Evolutionary conservation across 2,888 invertebrate genomes (phyloP).

Genomic region (Leuctra nigra): DNA sequence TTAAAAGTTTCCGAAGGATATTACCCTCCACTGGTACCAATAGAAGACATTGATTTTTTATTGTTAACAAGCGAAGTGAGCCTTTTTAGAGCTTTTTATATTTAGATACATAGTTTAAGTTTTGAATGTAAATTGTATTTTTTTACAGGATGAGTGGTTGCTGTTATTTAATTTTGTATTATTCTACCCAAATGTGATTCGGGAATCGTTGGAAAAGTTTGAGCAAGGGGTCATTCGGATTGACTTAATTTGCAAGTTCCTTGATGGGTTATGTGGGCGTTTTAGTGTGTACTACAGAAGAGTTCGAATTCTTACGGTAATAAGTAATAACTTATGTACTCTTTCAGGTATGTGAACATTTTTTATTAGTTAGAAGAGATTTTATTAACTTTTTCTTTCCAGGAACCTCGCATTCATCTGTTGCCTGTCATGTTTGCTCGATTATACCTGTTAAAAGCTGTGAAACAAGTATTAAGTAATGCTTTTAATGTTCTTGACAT

Average conservation of each 20-base stretch:
- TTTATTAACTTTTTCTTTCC: conserved; percentile 37
- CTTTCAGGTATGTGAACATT: background rate
- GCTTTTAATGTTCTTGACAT: conserved; percentile 58
- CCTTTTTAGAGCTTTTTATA: no score
- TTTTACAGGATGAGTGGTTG: conserved; percentile 68
- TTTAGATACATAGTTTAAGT: no score
- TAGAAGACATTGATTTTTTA: conserved; percentile 54
- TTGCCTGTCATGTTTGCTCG: conserved; percentile 60
- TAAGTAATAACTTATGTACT: conserved; percentile 30
- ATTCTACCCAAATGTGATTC: conserved; percentile 55
- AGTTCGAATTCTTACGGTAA: conserved; percentile 61
- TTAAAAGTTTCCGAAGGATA: conserved; percentile 46
- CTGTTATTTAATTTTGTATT: conserved; percentile 61
- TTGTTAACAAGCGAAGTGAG: conserved; percentile 57
- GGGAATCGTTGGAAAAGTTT: conserved; percentile 45
- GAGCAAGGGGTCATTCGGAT: conserved; percentile 49
- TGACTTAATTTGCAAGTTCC: conserved; percentile 57
- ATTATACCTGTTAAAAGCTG: conserved; percentile 57
- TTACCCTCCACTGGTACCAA: conserved; percentile 54
- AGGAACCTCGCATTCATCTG: conserved; percentile 62
- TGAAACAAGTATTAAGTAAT: conserved; percentile 57
- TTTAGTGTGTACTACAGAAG: conserved; percentile 71
- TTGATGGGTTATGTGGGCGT: conserved; percentile 54
- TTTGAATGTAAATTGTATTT: no score
- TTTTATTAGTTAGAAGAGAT: background rate